Evolutionary conservation across 1,140 invertebrate genomes (phyloP), one percentile per base, ranked within the genome.

Genomic region (Coptotermes formosanus): DNA sequence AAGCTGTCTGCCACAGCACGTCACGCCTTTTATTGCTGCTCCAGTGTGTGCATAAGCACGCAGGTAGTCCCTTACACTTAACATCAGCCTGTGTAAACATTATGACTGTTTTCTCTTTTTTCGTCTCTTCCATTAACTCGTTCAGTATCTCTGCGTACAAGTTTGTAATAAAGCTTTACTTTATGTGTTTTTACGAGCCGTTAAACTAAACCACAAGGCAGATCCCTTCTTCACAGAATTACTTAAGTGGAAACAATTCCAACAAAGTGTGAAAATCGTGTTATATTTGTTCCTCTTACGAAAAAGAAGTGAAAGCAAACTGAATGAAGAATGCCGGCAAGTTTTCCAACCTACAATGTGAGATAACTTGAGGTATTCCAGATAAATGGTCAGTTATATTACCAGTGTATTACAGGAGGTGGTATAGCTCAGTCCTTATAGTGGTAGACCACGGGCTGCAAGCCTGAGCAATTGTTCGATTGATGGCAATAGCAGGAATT

Each of bases 1-100:
- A 48, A 48, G 45, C 45, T 48, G 9, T 48, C 45, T 48, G 45
- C 45, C 45, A 16, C 90, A 94, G 95, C 91, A 94, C 94, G 89
- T 92, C 93, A 64, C 19, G 59, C 59, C 12, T 64, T 2, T 64
- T 21, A 64, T 64, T 64, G 59, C 25, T 21, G 12, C 59, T 64
- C 6, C 25, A 23, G 1, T 21, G 59, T n/a, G 12, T 64, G 25
- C 59, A 64, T 64, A 64, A 64, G 59, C 19, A n/a, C 8, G 59
- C 59, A 64, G 59, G 59, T 64, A 64, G 59, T n/a, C 59, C 59
- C 19, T n/a, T 8, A 9, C 45, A 12, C 45, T 48, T 48, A 48
- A 48, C 45, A 48, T 64, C 21, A 8, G 59, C 59, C 25, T 64
- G 12, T 64, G 59, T 64, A 64, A 64, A 64, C 59, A 64, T 23